Percentiles rank a stretch among this genome's conserved stretches.
These are phyloP conservation scores for Plebejus anna DNA, from an alignment of 2,888 invertebrate genomes.

Conservation along the genomic window DNA sequence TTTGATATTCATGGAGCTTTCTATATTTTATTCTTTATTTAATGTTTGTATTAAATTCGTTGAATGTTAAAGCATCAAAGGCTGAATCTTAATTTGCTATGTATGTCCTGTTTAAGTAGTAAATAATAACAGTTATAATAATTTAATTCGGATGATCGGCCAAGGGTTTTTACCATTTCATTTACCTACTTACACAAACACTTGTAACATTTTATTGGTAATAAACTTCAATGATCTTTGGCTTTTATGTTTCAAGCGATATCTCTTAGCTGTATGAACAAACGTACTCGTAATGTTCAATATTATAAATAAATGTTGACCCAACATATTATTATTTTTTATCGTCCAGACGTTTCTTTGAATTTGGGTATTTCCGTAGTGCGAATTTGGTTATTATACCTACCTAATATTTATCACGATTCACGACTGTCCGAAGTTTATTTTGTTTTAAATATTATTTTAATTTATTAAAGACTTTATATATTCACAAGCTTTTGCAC, in stretches of 20 bases:
- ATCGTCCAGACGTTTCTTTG: neutral
- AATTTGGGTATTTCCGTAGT: constrained; percentile 2
- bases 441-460: neutral
- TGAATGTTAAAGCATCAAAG: too few species aligned
- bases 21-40: neutral
- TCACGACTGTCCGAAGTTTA: neutral
- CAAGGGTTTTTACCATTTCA: too few species aligned
- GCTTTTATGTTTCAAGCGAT: constrained; percentile 18
- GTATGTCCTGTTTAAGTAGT: too few species aligned
- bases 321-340: neutral
- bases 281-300: neutral
- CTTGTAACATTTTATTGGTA: constrained; percentile 21
- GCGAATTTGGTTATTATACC: neutral
- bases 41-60: too few species aligned
- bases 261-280: neutral
- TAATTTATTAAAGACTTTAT: too few species aligned
- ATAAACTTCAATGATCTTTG: constrained; percentile 15
- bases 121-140: neutral
- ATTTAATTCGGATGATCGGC: neutral
- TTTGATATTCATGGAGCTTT: neutral
- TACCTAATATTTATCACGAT: neutral
- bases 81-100: too few species aligned
- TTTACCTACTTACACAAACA: neutral
- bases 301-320: constrained; percentile 12
- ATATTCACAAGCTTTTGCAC: too few species aligned